A percentile compares a stretch with the other conserved stretches of the same genome.
phyloP scores from a whole-genome alignment of 2,888 invertebrate genomes.

The Oscheius sp. region DNA sequence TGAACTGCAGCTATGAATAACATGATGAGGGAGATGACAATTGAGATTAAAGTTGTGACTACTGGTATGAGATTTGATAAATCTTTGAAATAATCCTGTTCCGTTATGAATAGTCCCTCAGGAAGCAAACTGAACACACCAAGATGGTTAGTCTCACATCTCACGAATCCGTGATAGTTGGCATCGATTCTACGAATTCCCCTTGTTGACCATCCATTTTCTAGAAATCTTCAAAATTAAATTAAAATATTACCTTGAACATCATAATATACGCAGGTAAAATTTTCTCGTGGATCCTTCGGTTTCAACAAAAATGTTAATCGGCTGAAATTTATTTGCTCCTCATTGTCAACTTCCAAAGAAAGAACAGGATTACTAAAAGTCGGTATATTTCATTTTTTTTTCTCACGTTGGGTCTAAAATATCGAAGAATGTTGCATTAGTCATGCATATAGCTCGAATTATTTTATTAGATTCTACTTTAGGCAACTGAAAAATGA shows the following conservation, averaged over 20 bases:
- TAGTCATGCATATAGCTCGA: slow-evolving; percentile 47
- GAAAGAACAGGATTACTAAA: slow-evolving; percentile 53
- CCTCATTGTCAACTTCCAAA: slow-evolving; percentile 45
- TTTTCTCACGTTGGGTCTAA: slow-evolving; percentile 37
- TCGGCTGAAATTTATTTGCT: slow-evolving; percentile 36
- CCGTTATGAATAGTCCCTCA: slow-evolving; percentile 53
- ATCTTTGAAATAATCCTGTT: slow-evolving; percentile 42
- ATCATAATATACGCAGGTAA: slow-evolving; percentile 66
- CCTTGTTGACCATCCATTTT: slow-evolving; percentile 63
- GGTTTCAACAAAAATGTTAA: slow-evolving; percentile 55
- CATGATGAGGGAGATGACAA: slow-evolving; percentile 53
- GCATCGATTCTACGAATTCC: slow-evolving; percentile 56
- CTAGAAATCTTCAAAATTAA: slow-evolving; percentile 14
- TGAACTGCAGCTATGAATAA: slow-evolving; percentile 62
- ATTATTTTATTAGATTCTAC: slow-evolving; percentile 40
- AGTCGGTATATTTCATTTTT: background rate
- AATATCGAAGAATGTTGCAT: slow-evolving; percentile 46
- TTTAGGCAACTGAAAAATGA: slow-evolving; percentile 41
- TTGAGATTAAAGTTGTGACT: slow-evolving; percentile 54
- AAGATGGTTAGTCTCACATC: slow-evolving; percentile 64
- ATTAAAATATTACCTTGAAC: slow-evolving; percentile 40
- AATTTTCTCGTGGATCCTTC: slow-evolving; percentile 52
- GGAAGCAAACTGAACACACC: slow-evolving; percentile 63
- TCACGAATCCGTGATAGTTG: slow-evolving; percentile 56
- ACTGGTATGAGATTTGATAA: slow-evolving; percentile 55